Conservation (phyloP, 2,113 vertebrate species). For the Crocuta crocuta region DNA sequence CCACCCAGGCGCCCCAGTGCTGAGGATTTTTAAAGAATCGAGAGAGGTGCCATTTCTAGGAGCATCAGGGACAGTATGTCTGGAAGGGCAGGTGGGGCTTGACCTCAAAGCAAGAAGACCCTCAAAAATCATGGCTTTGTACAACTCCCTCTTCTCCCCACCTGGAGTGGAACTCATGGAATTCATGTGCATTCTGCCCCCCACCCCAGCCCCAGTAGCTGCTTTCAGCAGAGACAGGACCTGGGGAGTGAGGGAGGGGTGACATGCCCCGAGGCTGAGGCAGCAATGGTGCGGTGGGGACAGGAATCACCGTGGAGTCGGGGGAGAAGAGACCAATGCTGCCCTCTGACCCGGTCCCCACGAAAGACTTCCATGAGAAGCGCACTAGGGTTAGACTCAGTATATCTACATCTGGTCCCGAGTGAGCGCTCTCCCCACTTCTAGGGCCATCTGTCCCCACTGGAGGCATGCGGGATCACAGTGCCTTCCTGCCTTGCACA, state of each 20-base stretch:
- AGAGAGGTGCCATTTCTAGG: background rate
- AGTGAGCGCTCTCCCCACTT: background rate
- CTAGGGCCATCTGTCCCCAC: too few relatives aligned
- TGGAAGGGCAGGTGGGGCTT: background rate
- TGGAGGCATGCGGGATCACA: background rate
- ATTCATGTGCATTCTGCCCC: background rate
- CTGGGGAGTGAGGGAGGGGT: too few relatives aligned
- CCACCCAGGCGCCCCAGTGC: too few relatives aligned
- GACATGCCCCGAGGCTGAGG: background rate
- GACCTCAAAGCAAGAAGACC: background rate
- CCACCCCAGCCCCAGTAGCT: background rate
- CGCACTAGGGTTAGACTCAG: background rate
- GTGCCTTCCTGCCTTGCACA: background rate
- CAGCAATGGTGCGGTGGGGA: background rate
- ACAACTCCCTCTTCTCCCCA: too few relatives aligned
- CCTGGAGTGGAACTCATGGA: background rate
- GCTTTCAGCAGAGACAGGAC: too few relatives aligned
- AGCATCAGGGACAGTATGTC: background rate
- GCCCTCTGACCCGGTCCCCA: background rate
- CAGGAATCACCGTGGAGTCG: background rate
- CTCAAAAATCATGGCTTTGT: background rate
- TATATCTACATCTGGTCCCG: too few relatives aligned
- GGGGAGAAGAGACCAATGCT: background rate
- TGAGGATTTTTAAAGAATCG: background rate
- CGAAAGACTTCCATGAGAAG: background rate